These are phyloP conservation scores for Phalloptychus januarius DNA, from an alignment of 2,797 vertebrate genomes.

Conservation along the genomic window DNA sequence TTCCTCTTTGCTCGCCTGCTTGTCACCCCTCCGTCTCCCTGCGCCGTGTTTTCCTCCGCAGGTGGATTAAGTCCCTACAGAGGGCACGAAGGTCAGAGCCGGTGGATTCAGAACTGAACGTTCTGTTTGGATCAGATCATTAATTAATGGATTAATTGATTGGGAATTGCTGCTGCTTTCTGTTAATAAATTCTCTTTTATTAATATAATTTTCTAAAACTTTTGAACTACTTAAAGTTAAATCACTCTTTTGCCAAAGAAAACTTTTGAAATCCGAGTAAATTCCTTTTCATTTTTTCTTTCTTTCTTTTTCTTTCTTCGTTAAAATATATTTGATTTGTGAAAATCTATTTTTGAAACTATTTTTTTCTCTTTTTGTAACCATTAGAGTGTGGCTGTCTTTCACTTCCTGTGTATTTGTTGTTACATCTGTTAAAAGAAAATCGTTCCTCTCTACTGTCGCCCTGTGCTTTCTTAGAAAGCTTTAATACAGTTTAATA, in stretches of 20 bases:
- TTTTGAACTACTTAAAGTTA: not conserved
- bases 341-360: not conserved
- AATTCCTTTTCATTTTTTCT: not conserved
- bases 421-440: not conserved
- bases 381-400: not conserved
- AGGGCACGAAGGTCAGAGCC: not conserved
- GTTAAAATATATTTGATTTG: not conserved
- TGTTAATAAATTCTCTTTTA: not conserved
- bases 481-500: not conserved
- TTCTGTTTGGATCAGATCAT: not conserved
- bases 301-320: not conserved
- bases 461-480: not conserved
- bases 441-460: not conserved
- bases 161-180: not conserved
- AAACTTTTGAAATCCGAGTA: not conserved
- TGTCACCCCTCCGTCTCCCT: conserved; percentile 24
- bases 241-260: not conserved
- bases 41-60: conserved; percentile 46
- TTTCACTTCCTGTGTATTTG: not conserved
- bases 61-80: conserved; percentile 23
- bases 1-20: conserved; percentile 65
- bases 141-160: not conserved
- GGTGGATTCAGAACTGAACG: not conserved
- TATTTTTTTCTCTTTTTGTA: not conserved
- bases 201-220: not conserved